These are phyloP conservation scores for Salmo trutta DNA, from an alignment of 2,797 vertebrate genomes.

Conservation along the genomic window DNA sequence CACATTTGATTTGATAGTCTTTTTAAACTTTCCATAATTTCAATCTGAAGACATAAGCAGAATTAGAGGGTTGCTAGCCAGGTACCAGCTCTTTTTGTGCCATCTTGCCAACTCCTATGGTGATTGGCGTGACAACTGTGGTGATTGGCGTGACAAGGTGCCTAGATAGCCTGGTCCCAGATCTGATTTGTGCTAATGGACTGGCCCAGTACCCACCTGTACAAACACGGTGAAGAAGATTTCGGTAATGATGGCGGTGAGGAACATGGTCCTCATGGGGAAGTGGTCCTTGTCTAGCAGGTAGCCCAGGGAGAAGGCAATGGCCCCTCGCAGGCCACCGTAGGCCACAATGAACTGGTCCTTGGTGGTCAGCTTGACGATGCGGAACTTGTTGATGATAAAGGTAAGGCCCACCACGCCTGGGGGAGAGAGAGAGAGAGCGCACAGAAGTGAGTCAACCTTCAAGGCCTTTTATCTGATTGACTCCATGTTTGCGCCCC, in stretches of 20 bases:
- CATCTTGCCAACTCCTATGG: too few relatives aligned
- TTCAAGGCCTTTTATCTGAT: not conserved
- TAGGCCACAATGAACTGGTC: constrained; percentile 99
- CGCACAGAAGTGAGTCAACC: not conserved
- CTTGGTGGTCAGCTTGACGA: constrained; percentile 94
- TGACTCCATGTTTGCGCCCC: too few relatives aligned
- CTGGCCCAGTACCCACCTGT: constrained; percentile 78
- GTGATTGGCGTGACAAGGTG: not conserved
- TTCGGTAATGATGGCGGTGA: constrained; percentile 96
- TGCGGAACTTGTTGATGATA: constrained; percentile 97
- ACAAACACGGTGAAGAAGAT: constrained; percentile 99
- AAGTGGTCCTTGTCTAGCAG: constrained; percentile 79
- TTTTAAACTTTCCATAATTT: too few relatives aligned
- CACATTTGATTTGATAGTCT: not conserved
- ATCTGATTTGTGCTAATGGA: not conserved
- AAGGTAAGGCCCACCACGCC: constrained; percentile 92
- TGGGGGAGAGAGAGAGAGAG: constrained; percentile 42
- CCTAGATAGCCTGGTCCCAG: not conserved
- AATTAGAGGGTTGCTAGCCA: not conserved
- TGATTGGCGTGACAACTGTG: not conserved
- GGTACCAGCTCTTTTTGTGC: not conserved
- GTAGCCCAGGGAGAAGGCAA: constrained; percentile 95
- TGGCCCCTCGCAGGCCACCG: constrained; percentile 94
- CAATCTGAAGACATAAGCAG: too few relatives aligned
- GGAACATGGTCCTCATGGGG: constrained; percentile 87